These are phyloP conservation scores for Turritopsis dohrnii DNA, from an alignment of 30 jellyfish, hydroid and myxozoan genomes.

Conservation along the genomic window DNA sequence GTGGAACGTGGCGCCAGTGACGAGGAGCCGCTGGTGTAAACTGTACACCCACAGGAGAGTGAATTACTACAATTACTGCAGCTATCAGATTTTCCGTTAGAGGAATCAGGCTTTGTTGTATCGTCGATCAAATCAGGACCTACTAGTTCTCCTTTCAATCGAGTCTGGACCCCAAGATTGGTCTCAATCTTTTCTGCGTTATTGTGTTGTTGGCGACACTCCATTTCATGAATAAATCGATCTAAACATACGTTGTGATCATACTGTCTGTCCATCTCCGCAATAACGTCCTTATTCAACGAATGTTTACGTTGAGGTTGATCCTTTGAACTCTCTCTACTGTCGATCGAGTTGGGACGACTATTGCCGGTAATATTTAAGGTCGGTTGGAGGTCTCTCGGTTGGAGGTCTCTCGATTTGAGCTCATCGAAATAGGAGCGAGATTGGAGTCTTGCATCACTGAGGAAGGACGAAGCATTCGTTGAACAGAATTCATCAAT, in stretches of 20 bases:
- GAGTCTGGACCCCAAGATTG: neutral
- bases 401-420: neutral
- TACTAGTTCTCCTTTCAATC: neutral
- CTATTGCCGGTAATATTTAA: neutral
- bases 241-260: constrained; percentile 18
- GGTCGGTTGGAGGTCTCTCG: neutral
- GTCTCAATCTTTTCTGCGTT: neutral
- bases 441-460: neutral
- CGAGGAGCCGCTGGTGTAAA: constrained; percentile 6
- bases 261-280: constrained; percentile 17
- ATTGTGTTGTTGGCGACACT: neutral
- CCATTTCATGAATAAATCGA: constrained; percentile 14
- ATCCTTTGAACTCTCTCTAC: neutral
- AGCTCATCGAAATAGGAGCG: neutral
- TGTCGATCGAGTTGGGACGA: neutral
- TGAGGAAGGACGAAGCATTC: neutral
- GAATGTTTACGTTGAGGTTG: neutral
- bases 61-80: neutral
- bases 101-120: neutral
- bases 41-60: neutral
- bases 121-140: neutral
- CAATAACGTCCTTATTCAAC: neutral
- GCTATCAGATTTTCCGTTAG: neutral
- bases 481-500: constrained; percentile 14
- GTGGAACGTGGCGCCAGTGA: constrained; percentile 9